Evolutionary conservation across 2,113 vertebrate genomes (phyloP), one percentile per base, ranked within the genome.

Genomic region (Myiopsitta monachus): DNA sequence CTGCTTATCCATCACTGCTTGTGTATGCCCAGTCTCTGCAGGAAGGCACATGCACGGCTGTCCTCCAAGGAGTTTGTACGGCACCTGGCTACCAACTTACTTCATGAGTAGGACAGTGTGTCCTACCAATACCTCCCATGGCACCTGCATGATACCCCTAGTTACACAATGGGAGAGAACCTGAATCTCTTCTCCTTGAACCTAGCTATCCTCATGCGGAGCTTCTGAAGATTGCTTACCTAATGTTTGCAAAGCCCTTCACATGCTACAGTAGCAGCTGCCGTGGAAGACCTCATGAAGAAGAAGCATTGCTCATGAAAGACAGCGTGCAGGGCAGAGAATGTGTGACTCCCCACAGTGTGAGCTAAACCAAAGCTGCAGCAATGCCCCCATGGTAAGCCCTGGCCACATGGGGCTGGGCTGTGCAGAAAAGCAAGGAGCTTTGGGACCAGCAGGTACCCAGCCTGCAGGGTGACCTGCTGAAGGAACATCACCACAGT

Each of bases 351-450:
- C 15, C 24, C 10, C 49, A 19, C 17, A 36, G 19, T 0, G 3
- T 10, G 44, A 23, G 54, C 36, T 43, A 39, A 74, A 38, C 26
- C 21, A 15, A 2, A 0, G 1, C 61, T 70, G 44, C 36, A 55
- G 36, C 44, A 61, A 18, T 46, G 43, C 1, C 36, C 28, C 23
- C 33, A 17, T 1, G 15, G 52, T 63, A 83, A 73, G 27, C 1
- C 5, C 39, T 68, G 62, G 33, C 18, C 15, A 4, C 6, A 22
- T 22, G 62, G 44, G 31, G 15, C 18, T 54, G 18, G 57, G 52
- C 68, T 52, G 27, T 33, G 36, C 38, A 75, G 55, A 31, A 72
- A 5, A 36, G 23, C 0, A 0, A 70, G 28, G 6, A 49, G 24
- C 33, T 63, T 51, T 68, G 30, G 55, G 14, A 63, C 14, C 41